Conservation (phyloP, 2,888 invertebrate species). For the Nasonovia ribisnigri region DNA sequence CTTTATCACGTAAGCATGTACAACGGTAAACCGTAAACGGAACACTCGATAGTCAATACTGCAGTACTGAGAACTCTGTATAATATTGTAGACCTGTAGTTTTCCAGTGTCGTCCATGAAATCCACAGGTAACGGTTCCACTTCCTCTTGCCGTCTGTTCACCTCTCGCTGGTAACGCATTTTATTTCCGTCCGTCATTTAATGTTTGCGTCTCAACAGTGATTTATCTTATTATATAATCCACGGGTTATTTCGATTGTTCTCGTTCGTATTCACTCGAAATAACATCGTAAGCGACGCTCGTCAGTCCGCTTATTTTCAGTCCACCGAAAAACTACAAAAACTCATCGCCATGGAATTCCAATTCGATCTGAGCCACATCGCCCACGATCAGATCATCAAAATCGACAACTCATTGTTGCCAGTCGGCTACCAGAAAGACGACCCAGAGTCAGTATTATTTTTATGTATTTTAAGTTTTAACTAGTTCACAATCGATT, state of each 20-base stretch:
- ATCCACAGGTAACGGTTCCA: background rate
- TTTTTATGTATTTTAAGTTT: background rate
- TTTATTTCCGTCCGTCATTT: background rate
- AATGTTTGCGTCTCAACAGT: background rate
- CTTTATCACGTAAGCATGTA: slow-evolving; percentile 60
- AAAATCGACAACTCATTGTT: slow-evolving; percentile 58
- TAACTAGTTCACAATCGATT: background rate
- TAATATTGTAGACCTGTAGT: background rate
- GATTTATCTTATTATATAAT: background rate
- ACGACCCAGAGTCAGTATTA: slow-evolving; percentile 51
- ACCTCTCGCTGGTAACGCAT: background rate
- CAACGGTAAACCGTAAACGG: slow-evolving; percentile 37
- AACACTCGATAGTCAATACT: background rate
- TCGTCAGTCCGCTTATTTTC: background rate
- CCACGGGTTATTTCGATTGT: background rate
- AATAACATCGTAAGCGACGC: background rate
- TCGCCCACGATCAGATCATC: slow-evolving; percentile 45
- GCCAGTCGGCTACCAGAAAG: slow-evolving; percentile 36
- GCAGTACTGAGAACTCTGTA: background rate
- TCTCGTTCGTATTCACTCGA: background rate
- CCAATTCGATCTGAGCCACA: slow-evolving; percentile 39
- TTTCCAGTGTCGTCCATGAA: background rate
- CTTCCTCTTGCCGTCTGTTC: background rate
- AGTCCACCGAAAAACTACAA: background rate
- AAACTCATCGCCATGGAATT: slow-evolving; percentile 45